Evolutionary conservation across 2,888 invertebrate genomes (phyloP), one percentile per base, ranked within the genome.

Genomic region (Ditula angustiorana): DNA sequence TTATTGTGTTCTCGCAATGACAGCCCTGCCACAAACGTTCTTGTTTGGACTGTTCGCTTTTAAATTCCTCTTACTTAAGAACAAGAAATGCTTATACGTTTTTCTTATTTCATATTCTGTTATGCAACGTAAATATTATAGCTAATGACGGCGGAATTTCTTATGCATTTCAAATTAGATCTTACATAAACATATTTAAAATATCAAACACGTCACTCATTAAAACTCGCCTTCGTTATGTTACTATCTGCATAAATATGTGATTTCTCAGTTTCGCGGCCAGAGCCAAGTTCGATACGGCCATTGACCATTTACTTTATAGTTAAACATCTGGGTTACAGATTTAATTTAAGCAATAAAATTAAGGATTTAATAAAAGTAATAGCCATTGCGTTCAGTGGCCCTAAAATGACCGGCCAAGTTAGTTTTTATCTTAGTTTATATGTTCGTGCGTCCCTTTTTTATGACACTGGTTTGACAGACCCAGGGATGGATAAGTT

Each of bases 211-310:
- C 23, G 44, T 30, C 41, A 44, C 44, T 21, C 13, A 52, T 60
- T 41, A n/a, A 59, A 13, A 30, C 52, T 24, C 35, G 11, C 2
- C 8, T 13, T 10, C 13, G 13, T 60, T 23, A 44, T 10, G 13
- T 60, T 23, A 44, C 16, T 13, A 30, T 50, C 28, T 60, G 24
- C 28, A 46, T 46, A n/a, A 46, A 24, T 46, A 46, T 23, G 11
- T 5, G 5, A 24, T 46, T 23, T 24, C 21, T 44, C 1, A 46
- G 24, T 24, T 46, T 46, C 1, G 21, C 21, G 44, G 44, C n/a
- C 46, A 46, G n/a, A 23, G 46, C 24, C 46, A 24, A 46, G 46
- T 46, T 46, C 44, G 46, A 24, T 2, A 46, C 24, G 23, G 10
- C 19, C 41, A 19, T 41, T 19, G 10, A 41, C 19, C 19, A 41